These are phyloP conservation scores for Salvelinus sp. DNA, from an alignment of 2,113 vertebrate genomes.

Conservation along the genomic window DNA sequence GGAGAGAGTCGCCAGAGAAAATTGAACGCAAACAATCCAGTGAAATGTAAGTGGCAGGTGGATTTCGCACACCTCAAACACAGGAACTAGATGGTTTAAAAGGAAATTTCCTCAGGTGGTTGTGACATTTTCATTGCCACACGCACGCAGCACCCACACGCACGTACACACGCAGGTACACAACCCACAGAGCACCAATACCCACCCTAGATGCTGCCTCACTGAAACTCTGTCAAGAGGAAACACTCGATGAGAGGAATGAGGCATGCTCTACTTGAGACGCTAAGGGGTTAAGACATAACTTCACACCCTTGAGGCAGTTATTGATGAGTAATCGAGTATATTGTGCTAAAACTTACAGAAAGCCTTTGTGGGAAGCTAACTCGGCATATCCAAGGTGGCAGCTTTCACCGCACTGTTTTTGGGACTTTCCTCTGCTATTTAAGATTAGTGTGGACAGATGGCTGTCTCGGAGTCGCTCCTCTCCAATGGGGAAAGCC, in stretches of 20 bases:
- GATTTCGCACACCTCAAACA: too few species aligned
- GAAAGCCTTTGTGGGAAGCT: neutral
- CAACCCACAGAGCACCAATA: too few species aligned
- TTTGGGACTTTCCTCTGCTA: neutral
- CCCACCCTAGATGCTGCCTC: neutral
- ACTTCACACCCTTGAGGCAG: neutral
- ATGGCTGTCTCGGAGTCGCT: neutral
- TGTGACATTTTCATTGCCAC: neutral
- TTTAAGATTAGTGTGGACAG: slow-evolving; percentile 18
- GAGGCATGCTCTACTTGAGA: neutral
- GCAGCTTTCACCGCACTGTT: neutral
- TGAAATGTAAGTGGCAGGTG: too few species aligned
- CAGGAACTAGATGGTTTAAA: too few species aligned
- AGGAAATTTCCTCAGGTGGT: neutral
- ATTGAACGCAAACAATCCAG: too few species aligned
- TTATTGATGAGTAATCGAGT: too few species aligned
- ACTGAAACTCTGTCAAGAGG: neutral
- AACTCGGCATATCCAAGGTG: neutral
- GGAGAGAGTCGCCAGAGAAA: too few species aligned
- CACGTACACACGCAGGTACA: neutral
- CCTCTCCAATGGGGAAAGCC: too few species aligned
- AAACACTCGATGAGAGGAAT: neutral
- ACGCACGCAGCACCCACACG: too few species aligned
- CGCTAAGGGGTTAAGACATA: neutral
- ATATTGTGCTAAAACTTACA: neutral